Evolutionary conservation across 2,888 invertebrate species (phyloP), one percentile per base, ranked within the genome.

Genomic region (Eupithecia subumbrata): DNA sequence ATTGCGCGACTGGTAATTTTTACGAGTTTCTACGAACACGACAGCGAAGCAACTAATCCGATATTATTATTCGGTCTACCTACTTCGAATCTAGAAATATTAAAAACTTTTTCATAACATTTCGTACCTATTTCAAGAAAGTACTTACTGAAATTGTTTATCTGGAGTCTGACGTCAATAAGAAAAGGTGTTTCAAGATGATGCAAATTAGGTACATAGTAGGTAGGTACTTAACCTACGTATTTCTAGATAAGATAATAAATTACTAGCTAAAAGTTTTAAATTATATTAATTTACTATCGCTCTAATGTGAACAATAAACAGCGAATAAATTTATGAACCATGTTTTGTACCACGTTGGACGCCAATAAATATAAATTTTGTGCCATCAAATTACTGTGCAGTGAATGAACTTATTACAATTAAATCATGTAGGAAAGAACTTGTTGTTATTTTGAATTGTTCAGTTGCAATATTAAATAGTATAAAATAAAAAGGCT

Each of bases 281-380:
- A 48, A 52, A 52, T n/a, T 52, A 52, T 52, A 52, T n/a, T 0
- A 52, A 52, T 52, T 0, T n/a, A 48, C 18, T 48, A 48, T 30
- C 30, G 30, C 30, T 30, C 3, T 30, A 1, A 30, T 30, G 30
- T 30, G 30, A 1, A 52, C 5, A 63, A n/a, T n/a, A n/a, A n/a
- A 4, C 12, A 63, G n/a, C n/a, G n/a, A n/a, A n/a, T 22, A 70
- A 37, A 52, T n/a, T 34, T 30, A 30, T 30, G 2, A 30, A 60
- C 16, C 16, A 34, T n/a, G 9, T 16, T 63, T 34, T 34, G 48
- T 40, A 70, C 70, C 72, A 69, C 25, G 75, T 75, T 75, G 75
- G 75, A 56, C 73, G 68, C 73, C 77, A 78, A 72, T 43, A 7
- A 30, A 18, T 22, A 43, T 69, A 25, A 8, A 22, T 69, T 69